Evolutionary conservation across 2,113 vertebrate genomes (phyloP).

Genomic region (Dasypus novemcinctus): DNA sequence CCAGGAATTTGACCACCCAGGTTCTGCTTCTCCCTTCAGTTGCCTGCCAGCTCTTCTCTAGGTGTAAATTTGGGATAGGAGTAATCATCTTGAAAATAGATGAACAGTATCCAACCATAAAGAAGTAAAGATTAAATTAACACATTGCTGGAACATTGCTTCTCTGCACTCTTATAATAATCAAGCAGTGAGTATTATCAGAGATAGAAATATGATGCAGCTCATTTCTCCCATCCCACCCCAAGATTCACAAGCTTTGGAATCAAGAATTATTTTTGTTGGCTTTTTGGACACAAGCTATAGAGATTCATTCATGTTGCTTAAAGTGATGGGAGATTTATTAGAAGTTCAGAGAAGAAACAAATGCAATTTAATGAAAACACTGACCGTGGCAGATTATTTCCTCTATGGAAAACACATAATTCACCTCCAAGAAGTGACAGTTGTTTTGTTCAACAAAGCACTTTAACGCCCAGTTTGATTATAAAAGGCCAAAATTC

Average conservation of each 20-base stretch:
- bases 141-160: neutral
- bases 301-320: neutral
- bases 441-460: constrained; percentile 38
- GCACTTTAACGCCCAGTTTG: neutral
- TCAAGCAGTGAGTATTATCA: neutral
- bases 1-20: neutral
- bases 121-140: neutral
- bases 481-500: neutral
- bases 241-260: neutral
- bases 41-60: neutral
- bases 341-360: neutral
- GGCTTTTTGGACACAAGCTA: neutral
- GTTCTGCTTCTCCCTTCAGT: neutral
- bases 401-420: neutral
- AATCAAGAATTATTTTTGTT: constrained; percentile 18
- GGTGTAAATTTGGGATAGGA: neutral
- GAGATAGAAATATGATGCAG: neutral
- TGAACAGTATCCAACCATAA: neutral
- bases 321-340: constrained; percentile 5
- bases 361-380: neutral
- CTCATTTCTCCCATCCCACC: neutral
- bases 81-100: neutral
- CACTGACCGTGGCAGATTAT: neutral
- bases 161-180: neutral
- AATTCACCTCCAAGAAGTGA: neutral